Conservation (phyloP, 1,140 invertebrate species). For the Drosophila willistoni region DNA sequence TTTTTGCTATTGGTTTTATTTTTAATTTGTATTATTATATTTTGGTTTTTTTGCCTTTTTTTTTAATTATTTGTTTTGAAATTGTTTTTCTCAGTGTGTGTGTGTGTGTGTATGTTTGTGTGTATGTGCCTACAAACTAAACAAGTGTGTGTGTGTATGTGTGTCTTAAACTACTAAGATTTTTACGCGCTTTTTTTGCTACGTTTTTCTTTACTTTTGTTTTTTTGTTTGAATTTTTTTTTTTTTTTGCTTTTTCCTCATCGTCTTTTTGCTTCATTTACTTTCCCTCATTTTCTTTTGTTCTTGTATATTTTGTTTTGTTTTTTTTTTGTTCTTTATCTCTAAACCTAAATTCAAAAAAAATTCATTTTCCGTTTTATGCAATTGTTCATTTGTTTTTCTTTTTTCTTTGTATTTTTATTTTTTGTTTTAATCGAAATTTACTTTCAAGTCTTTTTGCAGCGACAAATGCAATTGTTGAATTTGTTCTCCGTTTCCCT, state of each 20-base stretch:
- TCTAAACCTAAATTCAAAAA: constrained; percentile 72
- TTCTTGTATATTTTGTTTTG: constrained; percentile 24
- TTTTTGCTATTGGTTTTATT: constrained; percentile 64
- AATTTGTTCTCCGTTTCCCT: constrained; percentile 74
- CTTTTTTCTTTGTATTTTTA: constrained; percentile 64
- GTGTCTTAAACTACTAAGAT: constrained; percentile 70
- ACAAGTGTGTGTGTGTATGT: constrained; percentile 53
- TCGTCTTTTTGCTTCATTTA: constrained; percentile 36
- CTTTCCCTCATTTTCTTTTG: constrained; percentile 34
- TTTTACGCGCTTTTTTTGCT: constrained; percentile 37
- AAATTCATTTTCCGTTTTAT: constrained; percentile 16
- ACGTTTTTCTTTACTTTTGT: constrained; percentile 35
- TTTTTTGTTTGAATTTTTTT: too few species aligned
- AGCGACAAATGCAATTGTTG: constrained; percentile 82
- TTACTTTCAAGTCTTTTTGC: constrained; percentile 80
- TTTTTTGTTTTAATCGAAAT: constrained; percentile 57
- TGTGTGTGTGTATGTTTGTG: constrained; percentile 61
- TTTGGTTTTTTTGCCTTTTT: constrained; percentile 34
- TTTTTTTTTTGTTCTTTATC: constrained; percentile 59
- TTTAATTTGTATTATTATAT: constrained; percentile 38
- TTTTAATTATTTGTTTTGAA: constrained; percentile 40
- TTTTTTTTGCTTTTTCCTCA: constrained; percentile 43
- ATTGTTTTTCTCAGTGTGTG: constrained; percentile 49
- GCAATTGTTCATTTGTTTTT: constrained; percentile 15
- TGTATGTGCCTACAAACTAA: constrained; percentile 63